Evolutionary conservation across 2,797 vertebrate species (phyloP), one percentile per base, ranked within the genome.

Genomic region (Halcyon smyrnensis): DNA sequence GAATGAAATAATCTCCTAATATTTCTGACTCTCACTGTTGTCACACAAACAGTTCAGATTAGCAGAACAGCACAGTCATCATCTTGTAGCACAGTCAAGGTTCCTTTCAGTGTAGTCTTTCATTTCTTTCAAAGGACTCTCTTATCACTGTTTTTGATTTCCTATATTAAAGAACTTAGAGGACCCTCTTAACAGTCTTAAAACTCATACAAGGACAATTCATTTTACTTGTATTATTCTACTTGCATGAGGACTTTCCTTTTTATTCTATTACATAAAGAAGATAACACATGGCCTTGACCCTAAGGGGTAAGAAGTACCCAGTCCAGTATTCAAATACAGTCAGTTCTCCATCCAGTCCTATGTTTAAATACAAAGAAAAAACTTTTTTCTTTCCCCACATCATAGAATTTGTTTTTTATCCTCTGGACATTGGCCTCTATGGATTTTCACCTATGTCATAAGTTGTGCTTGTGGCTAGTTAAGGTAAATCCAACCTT

Each of bases 1-100:
- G 73, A 97, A 98, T 98, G 98, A 97, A 97, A 98, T 98, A n/a
- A 96, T 97, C 69, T 68, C 70, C 16, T 76, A 89, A 64, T 93
- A 65, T 79, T 95, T 95, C 64, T 93, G 80, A 94, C 45, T 62
- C 68, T 54, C 73, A 69, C 56, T 94, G 87, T 91, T 97, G 86
- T 96, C 82, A 90, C 75, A 81, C 73, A 84, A 94, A 90, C 43
- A 78, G 21, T 19, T 87, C 39, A 69, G 65, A 77, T 81, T 56
- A 92, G 36, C 54, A 69, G 50, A 86, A 87, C 14, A 64, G 41
- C 20, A 53, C 18, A 68, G 28, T 34, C 3, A 12, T 67, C 41
- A 24, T 68, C 41, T 76, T 64, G 21, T 64, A 74, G 27, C 32
- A 54, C 56, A 56, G 17, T 50, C 39, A 51, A 78, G 7, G 15